Evolutionary conservation across 2,888 invertebrate genomes (phyloP), one percentile per base, ranked within the genome.

Genomic region (Ophion obscuratus): DNA sequence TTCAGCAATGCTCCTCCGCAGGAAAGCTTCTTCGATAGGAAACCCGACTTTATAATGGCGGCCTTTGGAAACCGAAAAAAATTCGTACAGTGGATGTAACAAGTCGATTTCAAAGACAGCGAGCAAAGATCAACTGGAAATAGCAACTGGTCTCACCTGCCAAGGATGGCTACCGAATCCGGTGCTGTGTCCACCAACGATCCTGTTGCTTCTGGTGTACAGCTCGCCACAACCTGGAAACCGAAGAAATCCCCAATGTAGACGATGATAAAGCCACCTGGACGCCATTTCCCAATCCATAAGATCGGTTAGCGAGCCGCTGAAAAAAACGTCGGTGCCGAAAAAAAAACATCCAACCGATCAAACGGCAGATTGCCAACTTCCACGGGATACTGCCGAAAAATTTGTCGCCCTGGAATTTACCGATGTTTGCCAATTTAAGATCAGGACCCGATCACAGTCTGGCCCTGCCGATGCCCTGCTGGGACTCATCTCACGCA

Each of bases 81-180:
- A 1, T 3, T 17, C 53, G 53, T 53, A 17, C 0, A 53, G 53
- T 53, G 11, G 1, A 53, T 53, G 3, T 17, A 53, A 53, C 11
- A 5, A 5, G 53, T 17, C 53, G 5, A 14, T 53, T 3, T 53
- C 17, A 17, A 53, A 53, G 53, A 53, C 14, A 53, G 53, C 53
- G 14, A 36, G 17, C 27, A 67, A 20, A 57, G 31, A 36, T 57
- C 36, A 78, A 74, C 70, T 36, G 40, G 27, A 67, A 31, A 57
- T 6, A 31, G 14, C 24, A 47, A 31, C 74, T 14, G 83, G 84
- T 86, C 92, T 93, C 91, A 95, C 95, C 95, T 98, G 98, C 98
- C 98, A 98, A 4, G 98, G 98, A 95, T 98, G 98, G 11, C 97
- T 97, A 2, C 97, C 98, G 92, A 98, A 98, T 62, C 97, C 97